phyloP scores from a whole-genome alignment of 2,113 vertebrate species.

The Gobius niger region DNA sequence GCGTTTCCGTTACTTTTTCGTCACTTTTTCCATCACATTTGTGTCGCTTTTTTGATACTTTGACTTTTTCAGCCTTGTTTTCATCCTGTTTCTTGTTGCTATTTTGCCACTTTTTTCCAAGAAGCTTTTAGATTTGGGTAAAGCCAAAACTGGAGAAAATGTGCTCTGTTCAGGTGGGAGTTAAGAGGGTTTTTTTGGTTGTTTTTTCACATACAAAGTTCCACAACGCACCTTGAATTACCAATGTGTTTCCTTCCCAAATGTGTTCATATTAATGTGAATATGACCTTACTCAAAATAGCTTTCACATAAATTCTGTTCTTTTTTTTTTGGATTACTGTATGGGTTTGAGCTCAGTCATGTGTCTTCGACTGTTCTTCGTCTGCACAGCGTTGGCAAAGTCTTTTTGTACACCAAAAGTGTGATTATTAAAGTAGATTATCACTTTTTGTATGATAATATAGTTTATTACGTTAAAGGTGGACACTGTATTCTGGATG shows the following conservation, averaged over 20 bases:
- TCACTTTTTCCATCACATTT: too few relatives aligned
- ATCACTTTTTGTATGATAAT: background rate
- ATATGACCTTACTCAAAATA: background rate
- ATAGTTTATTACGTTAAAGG: background rate
- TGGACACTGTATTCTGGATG: background rate
- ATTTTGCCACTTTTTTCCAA: too few relatives aligned
- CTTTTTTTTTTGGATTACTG: constrained; percentile 46
- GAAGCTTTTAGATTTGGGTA: too few relatives aligned
- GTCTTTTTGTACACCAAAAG: background rate
- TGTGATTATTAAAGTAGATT: background rate
- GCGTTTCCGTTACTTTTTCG: too few relatives aligned
- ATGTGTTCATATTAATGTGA: background rate
- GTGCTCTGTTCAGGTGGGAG: too few relatives aligned
- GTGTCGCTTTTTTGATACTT: too few relatives aligned
- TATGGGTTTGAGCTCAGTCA: constrained; percentile 64
- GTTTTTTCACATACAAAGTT: background rate
- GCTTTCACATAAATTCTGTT: background rate
- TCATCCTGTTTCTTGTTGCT: too few relatives aligned
- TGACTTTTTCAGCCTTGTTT: too few relatives aligned
- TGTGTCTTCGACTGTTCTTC: constrained; percentile 21
- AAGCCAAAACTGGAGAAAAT: too few relatives aligned
- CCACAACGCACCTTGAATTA: background rate
- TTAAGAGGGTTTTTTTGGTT: too few relatives aligned
- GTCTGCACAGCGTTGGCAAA: constrained; percentile 22
- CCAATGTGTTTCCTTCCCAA: background rate